phyloP scores from a whole-genome alignment of 2,797 vertebrate species.

The Crocidura indochinensis region DNA sequence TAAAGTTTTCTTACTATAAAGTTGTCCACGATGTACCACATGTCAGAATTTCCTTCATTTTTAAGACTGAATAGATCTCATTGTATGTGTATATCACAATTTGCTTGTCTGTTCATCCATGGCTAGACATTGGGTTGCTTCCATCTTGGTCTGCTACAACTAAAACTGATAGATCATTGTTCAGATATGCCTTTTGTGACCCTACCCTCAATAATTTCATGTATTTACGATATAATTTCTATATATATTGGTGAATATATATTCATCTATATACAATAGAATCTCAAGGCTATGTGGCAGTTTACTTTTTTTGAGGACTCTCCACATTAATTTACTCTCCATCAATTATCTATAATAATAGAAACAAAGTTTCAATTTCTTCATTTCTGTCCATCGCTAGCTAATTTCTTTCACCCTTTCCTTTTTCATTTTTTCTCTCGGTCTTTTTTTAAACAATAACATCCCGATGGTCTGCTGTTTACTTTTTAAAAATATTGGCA shows the following conservation, averaged over 20 bases:
- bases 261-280: background rate
- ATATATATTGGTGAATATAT: no score
- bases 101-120: background rate
- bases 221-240: background rate
- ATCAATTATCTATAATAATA: background rate
- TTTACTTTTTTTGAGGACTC: background rate
- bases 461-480: constrained; percentile 15
- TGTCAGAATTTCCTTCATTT: constrained; percentile 14
- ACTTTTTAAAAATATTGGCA: background rate
- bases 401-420: background rate
- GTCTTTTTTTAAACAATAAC: background rate
- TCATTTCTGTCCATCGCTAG: background rate
- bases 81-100: background rate
- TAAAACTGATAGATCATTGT: background rate
- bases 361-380: background rate
- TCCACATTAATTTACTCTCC: background rate
- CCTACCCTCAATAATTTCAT: background rate
- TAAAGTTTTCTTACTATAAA: background rate
- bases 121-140: background rate
- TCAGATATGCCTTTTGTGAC: background rate
- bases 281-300: background rate
- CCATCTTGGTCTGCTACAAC: background rate
- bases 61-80: background rate
- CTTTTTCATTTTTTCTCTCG: no score
- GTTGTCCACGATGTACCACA: background rate